Percentiles rank a stretch among this genome's conserved stretches.
Evolutionary conservation across 2,888 invertebrate genomes (phyloP).

Genomic region (Drosophila rellima): DNA sequence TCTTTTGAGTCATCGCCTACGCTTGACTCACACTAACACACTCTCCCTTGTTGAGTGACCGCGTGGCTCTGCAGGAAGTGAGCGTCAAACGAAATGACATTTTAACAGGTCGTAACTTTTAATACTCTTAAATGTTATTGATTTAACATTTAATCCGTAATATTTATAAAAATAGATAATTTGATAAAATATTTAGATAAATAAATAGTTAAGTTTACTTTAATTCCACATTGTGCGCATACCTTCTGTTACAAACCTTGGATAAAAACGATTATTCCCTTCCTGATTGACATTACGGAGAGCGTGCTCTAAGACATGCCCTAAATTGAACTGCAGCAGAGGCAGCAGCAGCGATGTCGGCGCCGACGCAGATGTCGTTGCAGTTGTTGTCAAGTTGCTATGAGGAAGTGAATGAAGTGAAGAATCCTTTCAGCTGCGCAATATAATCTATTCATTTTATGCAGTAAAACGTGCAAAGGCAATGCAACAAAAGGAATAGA

Average conservation of each 20-base stretch:
- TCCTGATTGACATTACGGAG: background rate
- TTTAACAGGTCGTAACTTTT: background rate
- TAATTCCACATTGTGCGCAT: too few species aligned
- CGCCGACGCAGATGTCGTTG: slow-evolving; percentile 59
- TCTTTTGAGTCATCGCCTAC: slow-evolving; percentile 70
- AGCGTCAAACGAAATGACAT: slow-evolving; percentile 8
- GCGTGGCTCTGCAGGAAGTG: slow-evolving; percentile 48
- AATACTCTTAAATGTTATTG: slow-evolving; percentile 34
- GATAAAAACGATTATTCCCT: background rate
- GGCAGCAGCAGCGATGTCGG: slow-evolving; percentile 43
- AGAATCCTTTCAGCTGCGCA: slow-evolving; percentile 79
- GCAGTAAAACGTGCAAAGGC: slow-evolving; percentile 64
- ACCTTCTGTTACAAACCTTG: background rate
- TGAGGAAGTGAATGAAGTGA: slow-evolving; percentile 58
- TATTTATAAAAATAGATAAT: background rate
- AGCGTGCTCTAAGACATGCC: slow-evolving; percentile 49
- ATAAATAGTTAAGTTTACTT: background rate
- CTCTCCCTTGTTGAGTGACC: slow-evolving; percentile 37
- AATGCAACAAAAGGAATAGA: slow-evolving; percentile 34
- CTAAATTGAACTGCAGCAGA: slow-evolving; percentile 60
- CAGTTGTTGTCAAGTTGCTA: slow-evolving; percentile 60
- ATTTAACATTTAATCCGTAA: background rate
- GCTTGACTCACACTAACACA: slow-evolving; percentile 17
- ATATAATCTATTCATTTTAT: slow-evolving; percentile 77
- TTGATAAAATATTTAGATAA: background rate